Percentiles rank a stretch among this genome's conserved stretches.
Evolutionary conservation across 2,888 invertebrate species (phyloP).

Genomic region (Ophion ellenae): DNA sequence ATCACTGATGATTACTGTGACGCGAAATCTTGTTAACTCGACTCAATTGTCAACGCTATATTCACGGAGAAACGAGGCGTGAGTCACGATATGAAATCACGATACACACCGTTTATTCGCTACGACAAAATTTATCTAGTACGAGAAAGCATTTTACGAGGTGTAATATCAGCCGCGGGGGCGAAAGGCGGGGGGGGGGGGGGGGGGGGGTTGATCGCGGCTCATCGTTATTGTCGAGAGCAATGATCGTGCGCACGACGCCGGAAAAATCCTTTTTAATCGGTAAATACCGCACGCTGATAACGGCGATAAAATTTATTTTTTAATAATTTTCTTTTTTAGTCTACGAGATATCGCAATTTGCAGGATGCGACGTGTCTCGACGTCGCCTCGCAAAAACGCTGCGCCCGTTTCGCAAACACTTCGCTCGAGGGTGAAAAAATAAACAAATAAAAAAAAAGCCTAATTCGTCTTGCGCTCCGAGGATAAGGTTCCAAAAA

Average conservation of each 20-base stretch:
- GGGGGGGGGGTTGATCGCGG: neutral
- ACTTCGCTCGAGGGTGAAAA: neutral
- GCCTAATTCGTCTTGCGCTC: neutral
- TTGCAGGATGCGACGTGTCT: neutral
- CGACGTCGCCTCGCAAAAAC: neutral
- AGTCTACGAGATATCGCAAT: neutral
- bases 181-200: neutral
- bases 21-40: constrained; percentile 12
- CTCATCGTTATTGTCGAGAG: neutral
- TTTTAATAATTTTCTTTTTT: neutral
- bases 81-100: neutral
- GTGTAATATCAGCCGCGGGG: neutral
- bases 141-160: constrained; percentile 2
- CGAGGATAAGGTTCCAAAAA: no score
- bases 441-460: neutral
- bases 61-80: neutral
- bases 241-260: neutral
- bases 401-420: neutral
- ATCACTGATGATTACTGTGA: constrained; percentile 32
- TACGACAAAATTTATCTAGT: constrained; percentile 15
- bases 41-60: neutral
- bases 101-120: constrained; percentile 22
- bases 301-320: neutral
- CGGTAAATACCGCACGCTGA: neutral
- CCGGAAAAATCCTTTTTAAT: neutral